Evolutionary conservation across 2,797 vertebrate genomes (phyloP).

Genomic region (Monodelphis domestica): DNA sequence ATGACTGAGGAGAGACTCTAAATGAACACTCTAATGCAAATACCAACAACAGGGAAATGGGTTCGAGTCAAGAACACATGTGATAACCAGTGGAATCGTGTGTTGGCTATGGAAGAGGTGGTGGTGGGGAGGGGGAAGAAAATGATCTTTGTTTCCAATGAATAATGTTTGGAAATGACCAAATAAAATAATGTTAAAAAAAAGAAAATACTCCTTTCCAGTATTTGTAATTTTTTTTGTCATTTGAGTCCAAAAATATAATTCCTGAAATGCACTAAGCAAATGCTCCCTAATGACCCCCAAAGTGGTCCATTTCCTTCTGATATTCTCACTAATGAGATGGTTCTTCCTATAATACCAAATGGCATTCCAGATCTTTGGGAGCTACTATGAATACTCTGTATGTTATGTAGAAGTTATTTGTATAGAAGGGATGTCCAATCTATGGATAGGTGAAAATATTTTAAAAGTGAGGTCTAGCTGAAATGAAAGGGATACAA

Average conservation of each 20-base stretch:
- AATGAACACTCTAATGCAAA: no score
- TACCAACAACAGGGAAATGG: no score
- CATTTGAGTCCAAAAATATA: not conserved
- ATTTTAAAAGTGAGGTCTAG: not conserved
- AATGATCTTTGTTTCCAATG: no score
- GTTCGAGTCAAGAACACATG: no score
- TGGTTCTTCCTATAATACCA: not conserved
- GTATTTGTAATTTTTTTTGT: not conserved
- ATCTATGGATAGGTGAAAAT: not conserved
- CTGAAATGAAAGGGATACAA: not conserved
- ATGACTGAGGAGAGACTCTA: no score
- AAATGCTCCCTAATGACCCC: not conserved
- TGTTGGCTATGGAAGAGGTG: no score
- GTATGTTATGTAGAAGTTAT: not conserved
- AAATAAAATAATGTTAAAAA: no score
- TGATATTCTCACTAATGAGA: not conserved
- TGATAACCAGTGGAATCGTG: no score
- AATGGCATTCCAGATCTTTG: not conserved
- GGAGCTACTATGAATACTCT: not conserved
- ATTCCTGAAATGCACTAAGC: not conserved
- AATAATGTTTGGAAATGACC: no score
- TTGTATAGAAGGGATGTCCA: not conserved
- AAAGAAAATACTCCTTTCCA: not conserved
- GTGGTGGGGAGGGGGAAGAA: no score
- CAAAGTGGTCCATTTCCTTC: not conserved